Conservation (phyloP, 2,113 vertebrate genomes). For the Stegostoma tigrinum region DNA sequence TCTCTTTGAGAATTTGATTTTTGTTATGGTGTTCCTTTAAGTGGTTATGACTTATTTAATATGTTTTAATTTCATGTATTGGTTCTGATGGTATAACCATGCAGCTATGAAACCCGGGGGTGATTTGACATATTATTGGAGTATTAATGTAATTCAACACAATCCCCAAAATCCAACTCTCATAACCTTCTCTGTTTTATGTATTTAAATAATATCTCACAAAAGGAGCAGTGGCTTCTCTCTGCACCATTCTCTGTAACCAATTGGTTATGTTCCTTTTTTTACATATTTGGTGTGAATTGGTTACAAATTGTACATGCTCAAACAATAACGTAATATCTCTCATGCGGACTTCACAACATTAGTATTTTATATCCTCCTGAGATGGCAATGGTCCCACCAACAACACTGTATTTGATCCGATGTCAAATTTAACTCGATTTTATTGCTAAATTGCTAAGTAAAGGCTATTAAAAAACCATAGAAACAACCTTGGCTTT, state of each 20-base stretch:
- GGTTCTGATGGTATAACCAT: neutral
- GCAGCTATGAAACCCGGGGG: neutral
- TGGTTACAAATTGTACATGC: neutral
- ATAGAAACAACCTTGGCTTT: neutral
- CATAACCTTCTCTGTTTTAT: neutral
- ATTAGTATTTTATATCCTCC: neutral
- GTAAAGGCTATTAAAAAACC: neutral
- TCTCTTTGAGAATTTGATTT: too few species aligned
- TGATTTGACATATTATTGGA: neutral
- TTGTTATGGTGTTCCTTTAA: too few species aligned
- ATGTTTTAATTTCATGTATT: too few species aligned
- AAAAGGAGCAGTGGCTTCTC: neutral
- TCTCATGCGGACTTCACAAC: neutral
- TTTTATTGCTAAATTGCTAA: neutral
- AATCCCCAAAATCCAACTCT: neutral
- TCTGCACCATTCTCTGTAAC: neutral
- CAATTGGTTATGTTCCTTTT: neutral
- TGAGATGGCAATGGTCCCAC: neutral
- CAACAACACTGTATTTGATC: neutral
- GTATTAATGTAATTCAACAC: neutral
- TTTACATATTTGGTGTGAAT: neutral
- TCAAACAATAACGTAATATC: neutral
- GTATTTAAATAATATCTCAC: neutral
- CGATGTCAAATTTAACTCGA: neutral
- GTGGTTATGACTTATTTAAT: too few species aligned